These are phyloP conservation scores for Pantherophis alleghaniensis DNA, from an alignment of 2,797 vertebrate genomes.

Conservation along the genomic window DNA sequence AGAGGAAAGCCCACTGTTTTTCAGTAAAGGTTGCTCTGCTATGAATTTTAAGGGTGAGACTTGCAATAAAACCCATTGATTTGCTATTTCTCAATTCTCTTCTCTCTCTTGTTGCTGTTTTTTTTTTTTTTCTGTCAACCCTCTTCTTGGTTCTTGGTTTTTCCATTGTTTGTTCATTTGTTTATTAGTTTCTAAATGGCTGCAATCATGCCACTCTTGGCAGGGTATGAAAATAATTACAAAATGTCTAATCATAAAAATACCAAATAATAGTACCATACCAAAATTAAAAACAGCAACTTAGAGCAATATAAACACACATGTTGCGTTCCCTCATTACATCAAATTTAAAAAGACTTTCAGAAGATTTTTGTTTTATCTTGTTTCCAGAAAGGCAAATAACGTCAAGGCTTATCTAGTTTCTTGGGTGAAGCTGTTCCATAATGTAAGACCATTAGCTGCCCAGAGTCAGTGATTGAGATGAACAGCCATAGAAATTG, in stretches of 20 bases:
- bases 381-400: neutral
- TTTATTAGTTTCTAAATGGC: neutral
- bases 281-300: neutral
- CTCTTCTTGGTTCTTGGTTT: neutral
- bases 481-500: neutral
- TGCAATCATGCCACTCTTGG: neutral
- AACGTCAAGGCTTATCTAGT: neutral
- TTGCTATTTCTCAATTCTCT: neutral
- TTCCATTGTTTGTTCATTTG: neutral
- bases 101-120: neutral
- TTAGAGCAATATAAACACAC: neutral
- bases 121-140: neutral
- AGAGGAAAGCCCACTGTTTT: neutral
- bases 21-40: neutral
- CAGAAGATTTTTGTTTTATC: neutral
- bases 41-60: neutral
- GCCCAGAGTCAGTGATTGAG: neutral
- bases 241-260: neutral
- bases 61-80: neutral
- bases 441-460: neutral
- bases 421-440: neutral
- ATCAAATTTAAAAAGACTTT: neutral
- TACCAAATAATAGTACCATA: neutral
- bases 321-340: neutral
- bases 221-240: neutral